phyloP scores from a whole-genome alignment of 2,888 invertebrate genomes.

The Idaea biselata region DNA sequence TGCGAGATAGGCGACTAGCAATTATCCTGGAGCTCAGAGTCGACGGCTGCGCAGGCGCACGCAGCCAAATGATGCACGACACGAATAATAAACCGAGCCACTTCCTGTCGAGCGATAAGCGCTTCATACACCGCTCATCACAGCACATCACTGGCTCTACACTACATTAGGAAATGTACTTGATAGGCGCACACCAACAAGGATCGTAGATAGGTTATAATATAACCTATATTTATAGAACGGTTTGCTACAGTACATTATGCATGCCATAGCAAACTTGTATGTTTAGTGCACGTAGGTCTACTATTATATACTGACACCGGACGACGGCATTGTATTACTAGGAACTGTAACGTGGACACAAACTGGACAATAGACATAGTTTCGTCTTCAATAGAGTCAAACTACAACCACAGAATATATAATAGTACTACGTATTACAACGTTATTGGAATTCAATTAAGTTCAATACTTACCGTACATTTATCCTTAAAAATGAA shows the following conservation, averaged over 20 bases:
- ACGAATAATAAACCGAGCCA: constrained; percentile 79
- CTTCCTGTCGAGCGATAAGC: constrained; percentile 77
- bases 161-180: constrained; percentile 6
- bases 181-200: constrained; percentile 14
- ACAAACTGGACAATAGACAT: constrained; percentile 17
- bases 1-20: constrained; percentile 38
- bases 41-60: constrained; percentile 55
- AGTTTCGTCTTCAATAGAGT: constrained; percentile 11
- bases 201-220: constrained; percentile 6
- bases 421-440: too few relatives aligned
- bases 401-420: not conserved
- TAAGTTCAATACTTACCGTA: too few relatives aligned
- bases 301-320: constrained; percentile 35
- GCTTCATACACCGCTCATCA: constrained; percentile 53
- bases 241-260: constrained; percentile 11
- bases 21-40: constrained; percentile 59
- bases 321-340: constrained; percentile 22
- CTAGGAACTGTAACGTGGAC: constrained; percentile 16
- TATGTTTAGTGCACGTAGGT: constrained; percentile 24
- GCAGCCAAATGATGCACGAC: constrained; percentile 73
- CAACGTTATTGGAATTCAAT: too few relatives aligned
- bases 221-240: not conserved
- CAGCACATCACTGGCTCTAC: constrained; percentile 51
- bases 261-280: not conserved
- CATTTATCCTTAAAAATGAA: not conserved